These are phyloP conservation scores for Benitochromis conjunctus DNA, from an alignment of 2,113 vertebrate genomes.

Conservation along the genomic window DNA sequence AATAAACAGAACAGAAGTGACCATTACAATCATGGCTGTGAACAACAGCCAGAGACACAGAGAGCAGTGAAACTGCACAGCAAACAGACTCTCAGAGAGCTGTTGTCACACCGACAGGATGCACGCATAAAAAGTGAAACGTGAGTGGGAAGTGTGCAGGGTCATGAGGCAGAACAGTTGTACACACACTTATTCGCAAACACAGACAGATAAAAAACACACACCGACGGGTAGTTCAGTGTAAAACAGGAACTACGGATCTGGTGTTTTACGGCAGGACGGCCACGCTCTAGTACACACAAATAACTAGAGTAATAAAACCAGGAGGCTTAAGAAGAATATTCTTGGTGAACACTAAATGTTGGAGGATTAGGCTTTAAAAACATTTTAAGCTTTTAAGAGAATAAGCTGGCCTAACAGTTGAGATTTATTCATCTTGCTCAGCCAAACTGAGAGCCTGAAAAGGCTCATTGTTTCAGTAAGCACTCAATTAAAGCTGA, in stretches of 20 bases:
- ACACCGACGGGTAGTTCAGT: neutral
- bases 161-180: slow-evolving; percentile 32
- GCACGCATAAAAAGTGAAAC: slow-evolving; percentile 62
- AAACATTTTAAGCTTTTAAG: slow-evolving; percentile 18
- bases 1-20: neutral
- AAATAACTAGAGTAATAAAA: slow-evolving; percentile 14
- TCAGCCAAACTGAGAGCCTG: neutral
- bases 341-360: slow-evolving; percentile 8
- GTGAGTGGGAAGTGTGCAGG: slow-evolving; percentile 59
- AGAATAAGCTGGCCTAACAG: slow-evolving; percentile 21
- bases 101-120: slow-evolving; percentile 51
- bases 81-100: slow-evolving; percentile 8
- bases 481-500: neutral
- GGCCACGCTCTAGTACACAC: neutral
- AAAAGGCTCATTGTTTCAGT: slow-evolving; percentile 17
- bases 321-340: neutral
- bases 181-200: slow-evolving; percentile 25
- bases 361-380: neutral
- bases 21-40: neutral
- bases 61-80: neutral
- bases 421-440: slow-evolving; percentile 10
- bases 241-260: slow-evolving; percentile 40
- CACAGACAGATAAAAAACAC: slow-evolving; percentile 5
- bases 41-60: neutral
- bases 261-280: slow-evolving; percentile 2